Conservation (phyloP, 2,113 vertebrate species). For the Equus quagga region DNA sequence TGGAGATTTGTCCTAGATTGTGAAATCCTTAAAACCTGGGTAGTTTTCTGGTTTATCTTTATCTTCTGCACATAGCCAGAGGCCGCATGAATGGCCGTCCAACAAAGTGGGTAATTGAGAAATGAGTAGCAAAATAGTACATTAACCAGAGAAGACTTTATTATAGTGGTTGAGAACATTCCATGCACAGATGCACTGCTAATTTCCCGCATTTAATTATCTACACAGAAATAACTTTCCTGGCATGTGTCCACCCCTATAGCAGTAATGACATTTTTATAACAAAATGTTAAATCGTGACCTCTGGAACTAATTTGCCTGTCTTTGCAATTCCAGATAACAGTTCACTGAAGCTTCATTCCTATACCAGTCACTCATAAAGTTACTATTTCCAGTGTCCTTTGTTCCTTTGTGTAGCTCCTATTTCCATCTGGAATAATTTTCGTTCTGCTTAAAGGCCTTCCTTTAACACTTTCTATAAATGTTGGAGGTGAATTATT, state of each 20-base stretch:
- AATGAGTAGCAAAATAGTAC: not conserved
- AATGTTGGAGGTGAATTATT: not conserved
- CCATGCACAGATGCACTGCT: not conserved
- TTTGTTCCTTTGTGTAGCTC: not conserved
- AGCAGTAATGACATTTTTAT: not conserved
- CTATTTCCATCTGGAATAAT: not conserved
- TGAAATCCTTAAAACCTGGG: not conserved
- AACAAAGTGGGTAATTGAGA: not conserved
- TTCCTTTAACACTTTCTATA: not conserved
- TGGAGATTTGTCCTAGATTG: not conserved
- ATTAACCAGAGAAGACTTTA: not conserved
- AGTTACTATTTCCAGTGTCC: not conserved
- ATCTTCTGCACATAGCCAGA: not conserved
- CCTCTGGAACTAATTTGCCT: not conserved
- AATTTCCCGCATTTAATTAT: not conserved
- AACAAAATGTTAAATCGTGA: not conserved
- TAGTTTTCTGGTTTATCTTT: not conserved
- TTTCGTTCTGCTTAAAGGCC: not conserved
- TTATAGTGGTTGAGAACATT: not conserved
- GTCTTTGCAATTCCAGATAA: not conserved
- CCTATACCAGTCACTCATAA: not conserved
- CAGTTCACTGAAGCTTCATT: not conserved
- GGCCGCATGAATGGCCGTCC: not conserved
- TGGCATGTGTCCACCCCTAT: not conserved
- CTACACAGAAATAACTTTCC: not conserved